These are phyloP conservation scores for Scaptodrosophila latifasciaeformis DNA, from an alignment of 2,888 invertebrate species.

Conservation along the genomic window DNA sequence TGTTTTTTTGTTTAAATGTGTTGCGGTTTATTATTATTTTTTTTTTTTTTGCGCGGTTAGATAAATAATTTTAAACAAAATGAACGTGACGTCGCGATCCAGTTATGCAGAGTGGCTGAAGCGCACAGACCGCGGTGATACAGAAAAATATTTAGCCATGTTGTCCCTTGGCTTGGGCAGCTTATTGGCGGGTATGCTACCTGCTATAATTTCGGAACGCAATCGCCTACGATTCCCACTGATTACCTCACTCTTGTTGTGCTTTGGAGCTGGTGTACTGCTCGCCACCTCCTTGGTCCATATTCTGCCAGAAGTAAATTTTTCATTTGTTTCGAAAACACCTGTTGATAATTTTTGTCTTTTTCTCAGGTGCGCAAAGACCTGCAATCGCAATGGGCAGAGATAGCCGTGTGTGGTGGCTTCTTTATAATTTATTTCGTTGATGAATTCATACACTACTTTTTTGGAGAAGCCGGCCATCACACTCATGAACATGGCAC, in stretches of 20 bases:
- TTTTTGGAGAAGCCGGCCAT: conserved; percentile 77
- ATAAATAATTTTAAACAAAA: too few species aligned
- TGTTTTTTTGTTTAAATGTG: too few species aligned
- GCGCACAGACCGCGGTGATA: conserved; percentile 46
- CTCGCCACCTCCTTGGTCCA: conserved; percentile 86
- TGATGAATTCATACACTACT: conserved; percentile 83
- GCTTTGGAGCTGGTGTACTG: conserved; percentile 88
- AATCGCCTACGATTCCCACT: conserved; percentile 79
- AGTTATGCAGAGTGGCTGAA: too few species aligned
- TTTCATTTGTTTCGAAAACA: not conserved
- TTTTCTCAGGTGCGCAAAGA: conserved; percentile 76
- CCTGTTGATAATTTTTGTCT: not conserved
- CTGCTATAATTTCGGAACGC: conserved; percentile 79
- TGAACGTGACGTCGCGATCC: too few species aligned
- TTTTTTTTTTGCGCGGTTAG: too few species aligned
- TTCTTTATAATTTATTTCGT: conserved; percentile 84
- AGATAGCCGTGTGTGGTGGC: conserved; percentile 81
- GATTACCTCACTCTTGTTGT: conserved; percentile 81
- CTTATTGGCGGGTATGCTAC: conserved; percentile 82
- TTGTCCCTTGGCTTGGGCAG: conserved; percentile 82
- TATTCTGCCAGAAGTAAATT: conserved; percentile 84
- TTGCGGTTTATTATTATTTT: too few species aligned
- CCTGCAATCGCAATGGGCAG: conserved; percentile 78
- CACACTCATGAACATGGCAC: conserved; percentile 26
- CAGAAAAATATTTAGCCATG: conserved; percentile 81